These are phyloP conservation scores for Xenops minutus DNA, from an alignment of 2,797 vertebrate species.

Conservation along the genomic window DNA sequence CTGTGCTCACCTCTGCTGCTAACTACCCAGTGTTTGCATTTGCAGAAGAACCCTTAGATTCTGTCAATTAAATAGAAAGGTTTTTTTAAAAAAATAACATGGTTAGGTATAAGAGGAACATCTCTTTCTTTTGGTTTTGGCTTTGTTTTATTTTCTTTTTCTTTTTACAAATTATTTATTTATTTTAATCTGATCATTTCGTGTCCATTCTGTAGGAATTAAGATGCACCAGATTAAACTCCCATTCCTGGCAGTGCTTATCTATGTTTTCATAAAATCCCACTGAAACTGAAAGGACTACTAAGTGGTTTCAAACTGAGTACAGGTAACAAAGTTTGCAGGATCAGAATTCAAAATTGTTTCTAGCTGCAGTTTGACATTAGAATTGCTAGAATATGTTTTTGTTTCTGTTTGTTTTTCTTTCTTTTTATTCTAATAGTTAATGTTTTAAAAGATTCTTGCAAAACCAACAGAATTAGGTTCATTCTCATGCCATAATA, in stretches of 20 bases:
- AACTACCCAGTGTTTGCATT: not conserved
- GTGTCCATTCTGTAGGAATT: slow-evolving; percentile 49
- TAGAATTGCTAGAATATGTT: not conserved
- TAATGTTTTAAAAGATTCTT: not conserved
- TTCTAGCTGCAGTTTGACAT: slow-evolving; percentile 18
- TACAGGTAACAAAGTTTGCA: slow-evolving; percentile 35
- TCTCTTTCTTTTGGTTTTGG: not conserved
- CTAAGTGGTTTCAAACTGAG: slow-evolving; percentile 47
- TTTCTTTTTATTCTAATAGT: not conserved
- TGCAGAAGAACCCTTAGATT: not conserved
- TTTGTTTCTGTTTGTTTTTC: not conserved
- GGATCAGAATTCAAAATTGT: slow-evolving; percentile 18
- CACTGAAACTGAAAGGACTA: slow-evolving; percentile 44
- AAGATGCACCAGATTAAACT: slow-evolving; percentile 40
- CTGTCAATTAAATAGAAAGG: not conserved
- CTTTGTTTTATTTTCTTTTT: not conserved
- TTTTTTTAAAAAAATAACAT: not conserved
- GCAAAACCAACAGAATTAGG: not conserved
- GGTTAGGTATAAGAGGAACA: not conserved
- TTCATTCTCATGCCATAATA: not conserved
- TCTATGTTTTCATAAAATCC: slow-evolving; percentile 54
- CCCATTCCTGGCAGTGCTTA: slow-evolving; percentile 33
- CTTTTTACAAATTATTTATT: not conserved
- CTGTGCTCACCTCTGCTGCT: not conserved
- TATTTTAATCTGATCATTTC: slow-evolving; percentile 29